Conservation (phyloP, 2,888 invertebrate species). For the Eristalinus aeneus region DNA sequence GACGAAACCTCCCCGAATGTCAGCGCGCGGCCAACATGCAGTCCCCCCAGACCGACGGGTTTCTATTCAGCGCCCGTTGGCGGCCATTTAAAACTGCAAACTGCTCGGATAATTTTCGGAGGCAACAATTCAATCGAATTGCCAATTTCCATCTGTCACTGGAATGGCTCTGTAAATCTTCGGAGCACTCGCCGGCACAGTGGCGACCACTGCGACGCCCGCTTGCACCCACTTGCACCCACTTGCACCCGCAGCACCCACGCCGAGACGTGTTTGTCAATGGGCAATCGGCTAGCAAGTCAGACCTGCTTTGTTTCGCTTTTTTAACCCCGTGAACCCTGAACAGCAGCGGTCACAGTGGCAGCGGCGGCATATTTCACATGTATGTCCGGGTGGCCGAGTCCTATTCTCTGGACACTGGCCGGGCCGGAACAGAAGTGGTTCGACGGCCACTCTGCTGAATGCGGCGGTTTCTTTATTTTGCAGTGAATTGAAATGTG, state of each 20-base stretch:
- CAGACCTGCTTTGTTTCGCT: not conserved
- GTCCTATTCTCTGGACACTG: conserved; percentile 48
- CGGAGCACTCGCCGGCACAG: conserved; percentile 36
- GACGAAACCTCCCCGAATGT: conserved; percentile 13
- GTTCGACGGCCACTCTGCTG: conserved; percentile 51
- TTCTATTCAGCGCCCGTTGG: conserved; percentile 40
- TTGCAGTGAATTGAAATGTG: conserved; percentile 55
- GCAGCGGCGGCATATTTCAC: conserved; percentile 53
- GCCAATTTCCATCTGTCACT: conserved; percentile 70
- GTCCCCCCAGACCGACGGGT: conserved; percentile 36
- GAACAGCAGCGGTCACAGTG: conserved; percentile 27
- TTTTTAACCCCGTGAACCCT: conserved; percentile 3
- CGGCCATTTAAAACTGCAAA: conserved; percentile 66
- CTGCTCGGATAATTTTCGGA: conserved; percentile 70
- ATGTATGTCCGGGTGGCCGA: conserved; percentile 36
- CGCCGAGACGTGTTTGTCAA: conserved; percentile 69
- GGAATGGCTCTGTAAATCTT: conserved; percentile 69
- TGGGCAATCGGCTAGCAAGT: conserved; percentile 56
- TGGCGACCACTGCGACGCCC: conserved; percentile 12
- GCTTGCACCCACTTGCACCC: not conserved
- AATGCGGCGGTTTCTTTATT: not conserved
- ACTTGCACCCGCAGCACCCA: not conserved
- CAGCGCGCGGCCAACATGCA: conserved; percentile 57
- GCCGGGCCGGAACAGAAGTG: conserved; percentile 29
- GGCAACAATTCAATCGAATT: conserved; percentile 71